A percentile compares a stretch with the other conserved stretches of the same genome.
Evolutionary conservation across 2,888 invertebrate genomes (phyloP).

Genomic region (Merodon equestris): DNA sequence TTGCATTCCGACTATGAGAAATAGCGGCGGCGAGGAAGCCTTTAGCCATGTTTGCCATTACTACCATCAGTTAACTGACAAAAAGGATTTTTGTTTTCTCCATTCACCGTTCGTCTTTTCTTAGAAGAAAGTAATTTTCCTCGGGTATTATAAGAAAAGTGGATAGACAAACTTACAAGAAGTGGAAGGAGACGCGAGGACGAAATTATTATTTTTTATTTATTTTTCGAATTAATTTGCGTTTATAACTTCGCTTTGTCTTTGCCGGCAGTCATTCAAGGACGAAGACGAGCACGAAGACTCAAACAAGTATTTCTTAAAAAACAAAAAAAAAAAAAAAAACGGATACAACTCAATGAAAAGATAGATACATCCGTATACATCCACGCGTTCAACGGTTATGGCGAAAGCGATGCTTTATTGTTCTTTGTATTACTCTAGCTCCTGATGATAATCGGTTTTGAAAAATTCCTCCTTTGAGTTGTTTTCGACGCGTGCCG

Average conservation of each 20-base stretch:
- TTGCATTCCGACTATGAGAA: slow-evolving; percentile 50
- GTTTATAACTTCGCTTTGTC: slow-evolving; percentile 13
- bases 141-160: slow-evolving; percentile 3
- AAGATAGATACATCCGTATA: background rate
- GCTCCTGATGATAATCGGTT: slow-evolving; percentile 33
- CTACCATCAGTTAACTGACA: slow-evolving; percentile 44
- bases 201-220: slow-evolving; percentile 40
- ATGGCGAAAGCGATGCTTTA: slow-evolving; percentile 29
- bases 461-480: background rate
- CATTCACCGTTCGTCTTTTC: slow-evolving; percentile 5
- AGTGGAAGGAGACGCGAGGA: slow-evolving; percentile 12
- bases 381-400: background rate
- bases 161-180: background rate
- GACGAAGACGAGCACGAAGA: background rate
- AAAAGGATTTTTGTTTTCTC: slow-evolving; percentile 34
- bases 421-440: background rate
- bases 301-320: too few relatives aligned
- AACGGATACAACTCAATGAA: background rate
- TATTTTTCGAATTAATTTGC: slow-evolving; percentile 49
- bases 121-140: slow-evolving; percentile 31
- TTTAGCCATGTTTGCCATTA: slow-evolving; percentile 32
- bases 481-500: background rate
- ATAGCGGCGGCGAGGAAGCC: slow-evolving; percentile 37
- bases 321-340: background rate
- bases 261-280: background rate